Evolutionary conservation across 2,797 vertebrate species (phyloP).

Genomic region (Periparus ater): DNA sequence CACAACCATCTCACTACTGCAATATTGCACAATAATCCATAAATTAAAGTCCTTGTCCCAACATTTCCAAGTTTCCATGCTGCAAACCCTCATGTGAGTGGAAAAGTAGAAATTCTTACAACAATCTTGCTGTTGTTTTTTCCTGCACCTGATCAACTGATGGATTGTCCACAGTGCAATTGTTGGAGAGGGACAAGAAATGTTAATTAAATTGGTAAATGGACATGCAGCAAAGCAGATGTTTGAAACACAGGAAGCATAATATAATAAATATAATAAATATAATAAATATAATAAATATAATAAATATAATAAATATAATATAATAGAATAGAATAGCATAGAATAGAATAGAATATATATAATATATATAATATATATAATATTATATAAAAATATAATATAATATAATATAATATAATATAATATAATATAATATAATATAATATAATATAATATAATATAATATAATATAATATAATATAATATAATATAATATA

Average conservation of each 20-base stretch:
- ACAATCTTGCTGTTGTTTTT: not conserved
- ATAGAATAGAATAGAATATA: too few species aligned
- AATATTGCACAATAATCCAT: not conserved
- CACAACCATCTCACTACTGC: not conserved
- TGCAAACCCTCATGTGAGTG: not conserved
- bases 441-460: too few species aligned
- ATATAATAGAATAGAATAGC: too few species aligned
- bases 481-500: too few species aligned
- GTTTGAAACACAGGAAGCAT: not conserved
- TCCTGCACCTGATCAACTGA: not conserved
- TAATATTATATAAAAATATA: too few species aligned
- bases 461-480: too few species aligned
- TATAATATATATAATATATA: too few species aligned
- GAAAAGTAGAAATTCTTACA: not conserved
- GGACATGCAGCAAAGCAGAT: not conserved
- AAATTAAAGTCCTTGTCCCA: not conserved
- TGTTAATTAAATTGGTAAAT: not conserved
- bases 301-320: too few species aligned
- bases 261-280: not conserved
- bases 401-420: too few species aligned
- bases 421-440: too few species aligned
- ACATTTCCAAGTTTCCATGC: not conserved
- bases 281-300: too few species aligned
- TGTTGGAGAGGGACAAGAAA: not conserved
- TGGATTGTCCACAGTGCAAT: not conserved